Percentiles rank a stretch among this genome's conserved stretches.
Evolutionary conservation across 2,888 invertebrate species (phyloP).

Genomic region (Drosophila picticornis): DNA sequence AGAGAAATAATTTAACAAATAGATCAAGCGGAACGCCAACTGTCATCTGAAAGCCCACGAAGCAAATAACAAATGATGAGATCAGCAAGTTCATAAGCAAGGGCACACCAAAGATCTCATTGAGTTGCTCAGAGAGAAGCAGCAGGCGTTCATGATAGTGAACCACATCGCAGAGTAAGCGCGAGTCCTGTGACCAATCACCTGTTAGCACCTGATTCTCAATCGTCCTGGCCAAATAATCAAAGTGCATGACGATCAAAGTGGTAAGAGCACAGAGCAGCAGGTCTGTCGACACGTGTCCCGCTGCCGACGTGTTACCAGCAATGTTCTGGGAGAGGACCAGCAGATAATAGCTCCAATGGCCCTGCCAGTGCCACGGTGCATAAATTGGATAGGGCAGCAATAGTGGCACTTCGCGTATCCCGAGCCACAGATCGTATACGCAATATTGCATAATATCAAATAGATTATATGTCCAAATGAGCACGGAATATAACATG

Average conservation of each 20-base stretch:
- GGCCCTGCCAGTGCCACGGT: constrained; percentile 69
- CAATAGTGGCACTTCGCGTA: constrained; percentile 48
- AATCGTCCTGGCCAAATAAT: constrained; percentile 64
- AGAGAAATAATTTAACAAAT: constrained; percentile 73
- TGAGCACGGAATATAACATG: constrained; percentile 75
- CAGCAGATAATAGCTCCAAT: constrained; percentile 70
- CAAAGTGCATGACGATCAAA: constrained; percentile 82
- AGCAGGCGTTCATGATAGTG: constrained; percentile 72
- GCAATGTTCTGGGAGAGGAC: constrained; percentile 65
- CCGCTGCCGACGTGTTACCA: constrained; percentile 74
- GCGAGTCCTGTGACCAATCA: constrained; percentile 46
- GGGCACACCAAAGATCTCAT: constrained; percentile 81
- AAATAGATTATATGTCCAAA: constrained; percentile 82
- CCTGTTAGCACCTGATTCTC: constrained; percentile 27
- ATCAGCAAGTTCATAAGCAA: constrained; percentile 79
- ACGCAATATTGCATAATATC: constrained; percentile 67
- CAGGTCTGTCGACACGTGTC: constrained; percentile 81
- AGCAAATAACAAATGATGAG: constrained; percentile 82
- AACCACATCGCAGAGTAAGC: constrained; percentile 56
- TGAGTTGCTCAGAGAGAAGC: constrained; percentile 64
- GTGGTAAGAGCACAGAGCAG: constrained; percentile 76
- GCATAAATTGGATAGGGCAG: constrained; percentile 72
- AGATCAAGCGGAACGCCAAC: constrained; percentile 63
- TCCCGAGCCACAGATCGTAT: constrained; percentile 59
- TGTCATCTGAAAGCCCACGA: constrained; percentile 82